These are phyloP conservation scores for Oscheius sp. DNA, from an alignment of 2,888 invertebrate species.

Conservation along the genomic window DNA sequence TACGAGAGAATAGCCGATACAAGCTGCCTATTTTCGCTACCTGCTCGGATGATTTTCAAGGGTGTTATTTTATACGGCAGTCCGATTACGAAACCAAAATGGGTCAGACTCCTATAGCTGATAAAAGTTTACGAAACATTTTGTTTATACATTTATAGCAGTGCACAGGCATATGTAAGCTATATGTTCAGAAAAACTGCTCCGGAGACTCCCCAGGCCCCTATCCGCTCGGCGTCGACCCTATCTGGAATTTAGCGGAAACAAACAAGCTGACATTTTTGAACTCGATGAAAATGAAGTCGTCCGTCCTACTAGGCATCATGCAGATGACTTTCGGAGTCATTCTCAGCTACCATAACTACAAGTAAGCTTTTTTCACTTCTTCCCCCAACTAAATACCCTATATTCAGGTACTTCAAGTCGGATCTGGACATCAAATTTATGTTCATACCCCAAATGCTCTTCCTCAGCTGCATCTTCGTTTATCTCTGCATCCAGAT, in stretches of 20 bases:
- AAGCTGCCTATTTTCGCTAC: too few relatives aligned
- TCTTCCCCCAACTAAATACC: background rate
- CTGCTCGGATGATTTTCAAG: too few relatives aligned
- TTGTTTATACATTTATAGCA: too few relatives aligned
- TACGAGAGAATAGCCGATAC: too few relatives aligned
- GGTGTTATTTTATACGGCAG: too few relatives aligned
- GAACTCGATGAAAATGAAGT: constrained; percentile 95
- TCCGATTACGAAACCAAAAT: too few relatives aligned
- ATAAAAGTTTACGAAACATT: too few relatives aligned
- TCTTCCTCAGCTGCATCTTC: constrained; percentile 90
- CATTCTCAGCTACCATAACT: constrained; percentile 79
- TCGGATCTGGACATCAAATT: constrained; percentile 85
- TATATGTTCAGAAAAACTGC: background rate
- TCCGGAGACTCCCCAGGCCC: constrained; percentile 74
- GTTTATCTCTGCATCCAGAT: constrained; percentile 93
- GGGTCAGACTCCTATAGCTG: too few relatives aligned
- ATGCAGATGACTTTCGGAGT: constrained; percentile 97
- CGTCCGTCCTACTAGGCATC: constrained; percentile 95
- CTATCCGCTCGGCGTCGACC: constrained; percentile 91
- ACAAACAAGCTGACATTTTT: constrained; percentile 83
- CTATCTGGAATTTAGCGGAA: constrained; percentile 74
- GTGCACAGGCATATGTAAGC: too few relatives aligned
- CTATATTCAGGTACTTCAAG: constrained; percentile 75
- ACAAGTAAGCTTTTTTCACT: constrained; percentile 60
- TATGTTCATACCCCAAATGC: constrained; percentile 94